These are phyloP conservation scores for Isaurus tuberculatus DNA, from an alignment of 92 coral and sea anemone species.

Conservation along the genomic window DNA sequence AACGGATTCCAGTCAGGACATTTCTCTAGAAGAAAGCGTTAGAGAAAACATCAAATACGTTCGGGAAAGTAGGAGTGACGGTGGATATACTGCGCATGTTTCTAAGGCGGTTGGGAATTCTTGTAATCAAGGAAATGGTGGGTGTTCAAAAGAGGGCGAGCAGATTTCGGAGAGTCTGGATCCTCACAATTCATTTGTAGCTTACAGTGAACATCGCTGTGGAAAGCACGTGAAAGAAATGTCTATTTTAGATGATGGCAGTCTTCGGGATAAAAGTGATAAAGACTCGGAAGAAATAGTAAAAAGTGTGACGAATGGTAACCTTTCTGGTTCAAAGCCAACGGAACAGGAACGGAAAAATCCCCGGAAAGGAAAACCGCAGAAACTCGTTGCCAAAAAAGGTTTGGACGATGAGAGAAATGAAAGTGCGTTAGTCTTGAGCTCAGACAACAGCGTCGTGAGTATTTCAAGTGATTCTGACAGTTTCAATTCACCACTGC, in stretches of 20 bases:
- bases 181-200: neutral
- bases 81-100: neutral
- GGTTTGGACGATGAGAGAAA: slow-evolving; percentile 28
- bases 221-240: neutral
- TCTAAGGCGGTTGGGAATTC: neutral
- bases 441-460: slow-evolving; percentile 6
- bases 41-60: neutral
- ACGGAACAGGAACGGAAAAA: slow-evolving; percentile 49
- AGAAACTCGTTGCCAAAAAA: slow-evolving; percentile 35
- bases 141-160: slow-evolving; percentile 29
- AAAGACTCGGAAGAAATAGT: slow-evolving; percentile 19
- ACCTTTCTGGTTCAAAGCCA: slow-evolving; percentile 32
- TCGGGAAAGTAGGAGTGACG: slow-evolving; percentile 13
- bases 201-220: neutral
- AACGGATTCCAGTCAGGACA: neutral
- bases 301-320: slow-evolving; percentile 13
- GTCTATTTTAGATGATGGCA: neutral
- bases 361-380: slow-evolving; percentile 62
- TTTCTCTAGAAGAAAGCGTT: neutral
- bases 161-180: neutral
- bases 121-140: neutral
- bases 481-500: neutral
- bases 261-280: neutral
- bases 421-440: neutral
- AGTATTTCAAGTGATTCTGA: neutral